phyloP scores from a whole-genome alignment of 2,797 vertebrate species.

The Micropoecilia bifurca region DNA sequence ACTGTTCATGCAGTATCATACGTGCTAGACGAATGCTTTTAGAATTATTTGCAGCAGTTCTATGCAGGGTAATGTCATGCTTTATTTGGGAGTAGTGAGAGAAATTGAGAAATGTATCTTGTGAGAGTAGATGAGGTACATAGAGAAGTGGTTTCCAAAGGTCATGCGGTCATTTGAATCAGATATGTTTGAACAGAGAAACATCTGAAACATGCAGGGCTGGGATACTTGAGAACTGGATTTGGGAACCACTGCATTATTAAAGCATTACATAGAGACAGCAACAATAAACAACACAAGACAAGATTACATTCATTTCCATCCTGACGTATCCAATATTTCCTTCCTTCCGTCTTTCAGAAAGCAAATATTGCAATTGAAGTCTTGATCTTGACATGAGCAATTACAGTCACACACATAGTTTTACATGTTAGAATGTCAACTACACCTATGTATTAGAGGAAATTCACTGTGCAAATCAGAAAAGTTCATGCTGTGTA shows the following conservation, averaged over 20 bases:
- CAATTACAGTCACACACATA: neutral
- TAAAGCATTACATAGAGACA: constrained; percentile 2
- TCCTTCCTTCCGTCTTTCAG: neutral
- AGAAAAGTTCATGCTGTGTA: neutral
- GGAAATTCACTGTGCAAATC: constrained; percentile 4
- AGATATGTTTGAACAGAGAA: too few species aligned
- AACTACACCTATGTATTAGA: neutral
- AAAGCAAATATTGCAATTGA: neutral
- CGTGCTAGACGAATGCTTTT: neutral
- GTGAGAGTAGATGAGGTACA: neutral
- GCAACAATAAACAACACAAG: neutral
- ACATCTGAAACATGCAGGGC: too few species aligned
- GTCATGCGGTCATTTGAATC: too few species aligned
- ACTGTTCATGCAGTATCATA: neutral
- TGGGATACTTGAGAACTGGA: too few species aligned
- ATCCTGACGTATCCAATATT: neutral
- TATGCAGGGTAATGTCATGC: neutral
- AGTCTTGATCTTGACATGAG: neutral
- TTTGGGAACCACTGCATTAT: too few species aligned
- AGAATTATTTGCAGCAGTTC: neutral
- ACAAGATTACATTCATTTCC: neutral
- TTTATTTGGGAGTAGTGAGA: constrained; percentile 21
- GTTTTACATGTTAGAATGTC: neutral
- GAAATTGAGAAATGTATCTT: neutral
- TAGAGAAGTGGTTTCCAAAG: neutral